These are phyloP conservation scores for Tolmerus cingulatus DNA, from an alignment of 2,888 invertebrate species.

Conservation along the genomic window DNA sequence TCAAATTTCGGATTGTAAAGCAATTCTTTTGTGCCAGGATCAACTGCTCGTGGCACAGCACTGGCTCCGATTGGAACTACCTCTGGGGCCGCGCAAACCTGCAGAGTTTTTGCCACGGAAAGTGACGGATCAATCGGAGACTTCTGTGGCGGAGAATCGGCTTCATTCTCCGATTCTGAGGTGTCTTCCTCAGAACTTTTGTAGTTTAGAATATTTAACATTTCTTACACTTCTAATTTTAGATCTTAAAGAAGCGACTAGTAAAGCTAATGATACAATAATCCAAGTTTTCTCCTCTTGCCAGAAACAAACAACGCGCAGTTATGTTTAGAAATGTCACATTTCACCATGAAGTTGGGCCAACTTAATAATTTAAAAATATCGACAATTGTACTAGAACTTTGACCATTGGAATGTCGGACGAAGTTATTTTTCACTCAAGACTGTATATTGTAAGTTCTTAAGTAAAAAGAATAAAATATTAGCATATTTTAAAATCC, in stretches of 20 bases:
- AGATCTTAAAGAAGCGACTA: not conserved
- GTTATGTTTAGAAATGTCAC: not conserved
- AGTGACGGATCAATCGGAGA: constrained; percentile 65
- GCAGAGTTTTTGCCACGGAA: constrained; percentile 71
- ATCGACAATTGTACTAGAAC: not conserved
- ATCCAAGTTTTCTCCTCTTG: not conserved
- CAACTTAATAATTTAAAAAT: not conserved
- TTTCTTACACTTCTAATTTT: not conserved
- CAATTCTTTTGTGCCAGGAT: constrained; percentile 83
- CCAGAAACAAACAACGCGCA: not conserved
- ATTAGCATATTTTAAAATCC: not conserved
- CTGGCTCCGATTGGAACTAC: constrained; percentile 82
- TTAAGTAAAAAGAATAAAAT: not conserved
- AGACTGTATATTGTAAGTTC: not conserved
- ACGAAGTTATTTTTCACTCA: not conserved
- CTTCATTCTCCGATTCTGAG: constrained; percentile 57
- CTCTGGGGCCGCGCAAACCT: constrained; percentile 82
- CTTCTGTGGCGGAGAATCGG: constrained; percentile 56
- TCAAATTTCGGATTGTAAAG: constrained; percentile 93
- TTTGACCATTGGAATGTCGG: not conserved
- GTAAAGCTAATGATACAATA: not conserved
- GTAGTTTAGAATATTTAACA: constrained; percentile 28
- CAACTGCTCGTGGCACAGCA: constrained; percentile 75
- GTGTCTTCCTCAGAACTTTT: constrained; percentile 62
- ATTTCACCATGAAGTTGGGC: not conserved